Conservation (phyloP, 2,113 vertebrate genomes). For the Amia ocellicauda region DNA sequence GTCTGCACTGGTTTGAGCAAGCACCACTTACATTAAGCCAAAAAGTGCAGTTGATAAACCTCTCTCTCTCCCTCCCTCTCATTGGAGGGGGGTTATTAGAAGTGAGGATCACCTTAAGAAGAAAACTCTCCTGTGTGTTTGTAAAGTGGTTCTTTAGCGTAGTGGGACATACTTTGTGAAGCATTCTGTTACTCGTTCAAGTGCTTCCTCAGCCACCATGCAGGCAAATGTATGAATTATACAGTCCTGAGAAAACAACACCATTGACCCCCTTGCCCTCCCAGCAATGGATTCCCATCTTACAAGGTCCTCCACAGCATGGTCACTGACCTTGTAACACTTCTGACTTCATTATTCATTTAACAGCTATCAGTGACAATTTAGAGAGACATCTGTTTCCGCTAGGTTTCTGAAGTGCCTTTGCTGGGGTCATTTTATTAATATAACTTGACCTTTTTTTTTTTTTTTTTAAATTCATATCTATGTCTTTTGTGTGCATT, state of each 20-base stretch:
- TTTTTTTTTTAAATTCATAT: slow-evolving; percentile 15
- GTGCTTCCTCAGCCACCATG: slow-evolving; percentile 42
- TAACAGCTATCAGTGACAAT: slow-evolving; percentile 33
- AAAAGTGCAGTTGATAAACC: no score
- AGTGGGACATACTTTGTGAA: slow-evolving; percentile 37
- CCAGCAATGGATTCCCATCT: slow-evolving; percentile 48
- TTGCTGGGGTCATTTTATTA: slow-evolving; percentile 31
- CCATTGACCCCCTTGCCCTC: slow-evolving; percentile 47
- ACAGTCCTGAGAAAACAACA: slow-evolving; percentile 54
- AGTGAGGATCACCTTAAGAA: no score
- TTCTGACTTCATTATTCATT: slow-evolving; percentile 42
- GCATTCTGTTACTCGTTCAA: slow-evolving; percentile 49
- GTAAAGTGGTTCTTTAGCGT: no score
- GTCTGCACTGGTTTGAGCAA: no score
- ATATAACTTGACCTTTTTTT: slow-evolving; percentile 21
- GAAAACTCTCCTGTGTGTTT: no score
- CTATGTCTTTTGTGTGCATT: no score
- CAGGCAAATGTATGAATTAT: slow-evolving; percentile 51
- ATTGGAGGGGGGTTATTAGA: no score
- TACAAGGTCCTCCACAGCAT: slow-evolving; percentile 31
- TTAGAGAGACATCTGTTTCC: slow-evolving; percentile 36
- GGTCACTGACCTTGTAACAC: slow-evolving; percentile 29
- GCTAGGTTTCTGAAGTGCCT: slow-evolving; percentile 27
- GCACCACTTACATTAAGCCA: no score
- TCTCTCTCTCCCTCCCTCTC: no score